phyloP scores from a whole-genome alignment of 1,140 invertebrate species.

The Scaptomyza hsui region DNA sequence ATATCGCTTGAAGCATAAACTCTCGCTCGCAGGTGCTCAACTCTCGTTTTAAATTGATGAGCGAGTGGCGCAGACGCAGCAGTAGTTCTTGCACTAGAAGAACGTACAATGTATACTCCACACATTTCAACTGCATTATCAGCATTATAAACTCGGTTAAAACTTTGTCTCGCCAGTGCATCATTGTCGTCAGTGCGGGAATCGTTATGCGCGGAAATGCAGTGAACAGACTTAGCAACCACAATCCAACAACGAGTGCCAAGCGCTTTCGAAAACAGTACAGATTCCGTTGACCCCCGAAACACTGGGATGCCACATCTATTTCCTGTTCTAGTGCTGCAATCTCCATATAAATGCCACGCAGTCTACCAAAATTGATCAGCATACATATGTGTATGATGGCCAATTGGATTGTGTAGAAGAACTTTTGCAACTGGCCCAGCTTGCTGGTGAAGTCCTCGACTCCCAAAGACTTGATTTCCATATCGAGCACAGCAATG shows the following conservation, averaged over 20 bases:
- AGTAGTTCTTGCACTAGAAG: conserved; percentile 47
- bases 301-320: neutral
- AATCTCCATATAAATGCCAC: conserved; percentile 37
- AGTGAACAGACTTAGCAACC: conserved; percentile 17
- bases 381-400: conserved; percentile 30
- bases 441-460: conserved; percentile 53
- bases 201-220: conserved; percentile 17
- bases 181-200: neutral
- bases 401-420: conserved; percentile 4
- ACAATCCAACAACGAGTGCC: conserved; percentile 25
- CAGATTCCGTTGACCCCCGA: neutral
- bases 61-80: conserved; percentile 28
- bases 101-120: conserved; percentile 57
- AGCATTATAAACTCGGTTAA: conserved; percentile 38
- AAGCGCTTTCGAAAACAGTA: conserved; percentile 29
- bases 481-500: conserved; percentile 16
- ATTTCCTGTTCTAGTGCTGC: conserved; percentile 34
- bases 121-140: conserved; percentile 39
- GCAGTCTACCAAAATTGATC: conserved; percentile 22
- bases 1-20: conserved; percentile 38
- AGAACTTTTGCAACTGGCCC: conserved; percentile 45
- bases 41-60: conserved; percentile 37
- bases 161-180: conserved; percentile 15
- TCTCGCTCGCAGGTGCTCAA: conserved; percentile 21
- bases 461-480: conserved; percentile 30